Evolutionary conservation across 2,113 vertebrate genomes (phyloP), one percentile per base, ranked within the genome.

Genomic region (Physeter macrocephalus): DNA sequence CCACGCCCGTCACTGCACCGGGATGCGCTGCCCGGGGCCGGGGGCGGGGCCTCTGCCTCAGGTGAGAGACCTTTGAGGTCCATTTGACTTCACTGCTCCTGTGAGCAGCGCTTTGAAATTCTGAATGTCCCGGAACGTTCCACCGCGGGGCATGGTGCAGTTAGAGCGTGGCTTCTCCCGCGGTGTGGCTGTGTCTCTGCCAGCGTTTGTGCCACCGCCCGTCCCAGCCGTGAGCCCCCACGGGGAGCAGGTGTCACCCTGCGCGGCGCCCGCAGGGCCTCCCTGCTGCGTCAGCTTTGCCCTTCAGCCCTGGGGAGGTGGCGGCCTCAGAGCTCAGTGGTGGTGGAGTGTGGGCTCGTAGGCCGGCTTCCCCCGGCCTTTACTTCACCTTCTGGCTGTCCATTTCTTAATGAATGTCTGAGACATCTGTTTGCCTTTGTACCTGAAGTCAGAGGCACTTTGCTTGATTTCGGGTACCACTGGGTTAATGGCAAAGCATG

Each of bases 121-220:
- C 8, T 18, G 6, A 5, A 4, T 0, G 15, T 34, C 13, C 36
- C 7, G 29, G n/a, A 3, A 4, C 1, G 0, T 41, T 36, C 3
- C 21, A 2, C 36, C 8, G 1, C 1, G 6, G 21, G 71, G 29
- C 10, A 0, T 31, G 4, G 20, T 10, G 34, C 7, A 3, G 5
- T 12, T 0, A 1, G 10, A 12, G 39, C 8, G 3, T 1, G 23
- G 88, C 46, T 31, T 54, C n/a, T 15, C 39, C 49, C 49, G 49
- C 13, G 13, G 13, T 14, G 3, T 49, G 52, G 52, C 52, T 52
- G 52, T 17, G 15, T 52, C 52, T 52, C 52, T 52, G 52, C 52
- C 23, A 8, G 64, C 3, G 0, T 39, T 15, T 77, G 20, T 18
- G 23, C 46, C 1, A 10, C 3, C 0, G 23, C 54, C 15, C 9